Base-by-base conservation (phyloP, 1,140 invertebrate species). In the Himalopsyche phryganea region DNA sequence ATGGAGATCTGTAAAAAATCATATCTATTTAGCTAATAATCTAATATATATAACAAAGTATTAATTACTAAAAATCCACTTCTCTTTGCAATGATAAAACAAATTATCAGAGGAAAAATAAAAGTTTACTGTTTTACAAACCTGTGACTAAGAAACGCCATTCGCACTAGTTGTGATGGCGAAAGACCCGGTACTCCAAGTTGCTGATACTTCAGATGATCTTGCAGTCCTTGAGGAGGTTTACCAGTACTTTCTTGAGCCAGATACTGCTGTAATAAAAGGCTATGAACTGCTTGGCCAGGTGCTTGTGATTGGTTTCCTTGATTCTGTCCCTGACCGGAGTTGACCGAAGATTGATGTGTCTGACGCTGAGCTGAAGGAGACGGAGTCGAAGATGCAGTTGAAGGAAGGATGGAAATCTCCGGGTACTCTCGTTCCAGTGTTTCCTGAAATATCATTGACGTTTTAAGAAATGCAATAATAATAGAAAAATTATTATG, bases 391-490 rank as follows among this genome's bases (percentile, higher is more conserved):
- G 60, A 61, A 0, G 76, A 71, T 1, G 76, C 76, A 11, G 76
- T 78, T 2, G 76, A 78, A 1, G 76, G 76, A 47, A 78, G 61
- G 23, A 78, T 78, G 5, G 76, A 78, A 50, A 78, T 78, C 60
- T 78, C 76, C 20, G 76, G 76, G 66, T 78, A 78, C 58, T 78
- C 76, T 46, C 76, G 67, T 56, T 78, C 76, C 41, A 78, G 71
- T 7, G 75, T 77, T 67, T 81, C 78, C 77, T 81, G 66, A 23
- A 66, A 66, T 41, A 56, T 28, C 23, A 28, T 28, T 28, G 23
- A 28, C 9, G 23, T 28, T 28, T 5, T 9, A 28, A 28, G n/a
- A n/a, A n/a, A n/a, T n/a, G n/a, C n/a, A n/a, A n/a, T n/a, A n/a
- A n/a, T n/a, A n/a, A n/a, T n/a, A n/a, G n/a, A n/a, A n/a, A n/a